These are phyloP conservation scores for Eurystomus gularis DNA, from an alignment of 2,113 vertebrate species.

Conservation along the genomic window DNA sequence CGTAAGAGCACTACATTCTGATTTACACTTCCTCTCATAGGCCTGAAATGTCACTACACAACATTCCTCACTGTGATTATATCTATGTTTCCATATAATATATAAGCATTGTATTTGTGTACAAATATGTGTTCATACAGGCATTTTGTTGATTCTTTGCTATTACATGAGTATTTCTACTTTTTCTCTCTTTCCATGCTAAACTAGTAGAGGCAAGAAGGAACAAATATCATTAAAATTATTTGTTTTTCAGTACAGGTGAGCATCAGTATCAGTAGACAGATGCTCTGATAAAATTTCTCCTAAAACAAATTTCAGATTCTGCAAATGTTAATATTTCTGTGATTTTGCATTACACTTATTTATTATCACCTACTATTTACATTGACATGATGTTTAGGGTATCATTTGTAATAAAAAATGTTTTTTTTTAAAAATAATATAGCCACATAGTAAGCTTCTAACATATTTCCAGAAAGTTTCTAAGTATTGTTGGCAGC, in stretches of 20 bases:
- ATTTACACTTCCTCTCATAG: background rate
- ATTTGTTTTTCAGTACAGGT: background rate
- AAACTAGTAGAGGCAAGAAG: background rate
- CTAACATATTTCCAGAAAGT: background rate
- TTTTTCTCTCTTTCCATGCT: background rate
- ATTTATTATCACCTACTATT: background rate
- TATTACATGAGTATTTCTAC: background rate
- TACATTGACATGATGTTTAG: background rate
- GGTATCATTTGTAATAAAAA: background rate
- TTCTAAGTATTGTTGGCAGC: background rate
- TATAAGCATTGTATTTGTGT: background rate
- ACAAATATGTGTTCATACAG: too few species aligned
- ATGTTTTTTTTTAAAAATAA: too few species aligned
- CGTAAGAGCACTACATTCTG: background rate
- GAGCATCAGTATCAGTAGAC: background rate
- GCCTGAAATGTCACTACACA: background rate
- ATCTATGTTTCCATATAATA: background rate
- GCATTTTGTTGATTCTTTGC: background rate
- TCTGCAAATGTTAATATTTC: background rate
- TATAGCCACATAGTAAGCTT: background rate
- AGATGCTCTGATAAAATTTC: background rate
- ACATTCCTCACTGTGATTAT: background rate
- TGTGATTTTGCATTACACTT: background rate
- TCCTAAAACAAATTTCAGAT: background rate
- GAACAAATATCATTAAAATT: background rate